Evolutionary conservation across 2,888 invertebrate species (phyloP), one percentile per base, ranked within the genome.

Genomic region (Diaperis boleti): DNA sequence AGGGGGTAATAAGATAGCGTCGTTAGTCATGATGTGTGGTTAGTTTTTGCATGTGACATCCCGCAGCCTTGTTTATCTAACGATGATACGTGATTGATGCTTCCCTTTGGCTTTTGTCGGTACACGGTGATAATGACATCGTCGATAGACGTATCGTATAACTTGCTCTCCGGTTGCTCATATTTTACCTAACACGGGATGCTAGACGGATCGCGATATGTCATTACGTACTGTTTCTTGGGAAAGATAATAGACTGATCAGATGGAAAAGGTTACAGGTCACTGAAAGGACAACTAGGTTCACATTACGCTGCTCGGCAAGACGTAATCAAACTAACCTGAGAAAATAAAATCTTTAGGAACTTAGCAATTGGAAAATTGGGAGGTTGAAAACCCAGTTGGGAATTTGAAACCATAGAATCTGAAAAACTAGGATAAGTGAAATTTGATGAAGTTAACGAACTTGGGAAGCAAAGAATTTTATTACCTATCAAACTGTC

Each of bases 61-160:
- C 64, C 56, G 49, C 56, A 50, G 57, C 62, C 65, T 67, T 68
- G 73, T 69, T 67, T 73, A 72, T 73, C 73, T 70, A 72, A 69
- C 70, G 68, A 65, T 68, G 69, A 72, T 72, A 62, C 60, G 66
- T 74, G 74, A 75, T 74, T 74, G 75, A 75, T 74, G 74, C 68
- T 71, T 74, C 73, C 71, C 74, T 71, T 73, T 72, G 71, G 69
- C 72, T 69, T 72, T 72, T 70, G 70, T 70, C 69, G 70, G 68
- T 68, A 64, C 50, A 60, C 60, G 59, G 66, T 68, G 70, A 71
- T 72, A 72, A 72, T 71, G 68, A 71, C 69, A 73, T 67, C 68
- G 66, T 64, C 50, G 69, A 70, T 72, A 71, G 67, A 68, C 69
- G 57, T 73, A 71, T 73, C 71, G 59, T 63, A 65, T 73, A 66